phyloP scores from a whole-genome alignment of 2,888 invertebrate genomes.

The Synergus laeviventris region DNA sequence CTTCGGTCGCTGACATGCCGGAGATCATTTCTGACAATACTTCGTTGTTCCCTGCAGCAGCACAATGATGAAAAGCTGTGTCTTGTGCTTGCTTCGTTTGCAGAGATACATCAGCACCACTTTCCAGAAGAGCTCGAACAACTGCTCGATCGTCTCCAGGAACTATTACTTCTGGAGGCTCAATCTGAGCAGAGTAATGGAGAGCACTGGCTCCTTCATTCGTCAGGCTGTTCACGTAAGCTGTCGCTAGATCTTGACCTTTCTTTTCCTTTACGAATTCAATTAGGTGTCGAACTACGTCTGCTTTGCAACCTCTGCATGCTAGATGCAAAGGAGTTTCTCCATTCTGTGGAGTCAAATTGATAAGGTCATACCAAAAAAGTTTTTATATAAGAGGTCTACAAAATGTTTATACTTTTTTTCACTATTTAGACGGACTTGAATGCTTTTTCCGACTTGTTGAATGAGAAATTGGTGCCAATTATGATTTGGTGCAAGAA shows the following conservation, averaged over 20 bases:
- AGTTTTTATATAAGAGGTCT: too few relatives aligned
- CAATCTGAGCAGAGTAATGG: constrained; percentile 95
- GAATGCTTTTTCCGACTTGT: neutral
- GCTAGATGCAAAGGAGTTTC: constrained; percentile 98
- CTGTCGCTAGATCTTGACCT: constrained; percentile 87
- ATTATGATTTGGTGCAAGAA: neutral
- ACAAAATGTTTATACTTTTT: neutral
- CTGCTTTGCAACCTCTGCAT: constrained; percentile 89
- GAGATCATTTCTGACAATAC: constrained; percentile 95
- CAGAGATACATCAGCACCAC: constrained; percentile 92
- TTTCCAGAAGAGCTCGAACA: constrained; percentile 91
- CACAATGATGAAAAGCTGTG: constrained; percentile 97
- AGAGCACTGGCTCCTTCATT: constrained; percentile 95
- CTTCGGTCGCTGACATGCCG: constrained; percentile 91
- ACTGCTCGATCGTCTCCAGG: constrained; percentile 90
- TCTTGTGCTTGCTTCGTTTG: constrained; percentile 92
- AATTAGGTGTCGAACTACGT: constrained; percentile 91
- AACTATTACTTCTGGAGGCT: constrained; percentile 85
- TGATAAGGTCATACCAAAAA: neutral
- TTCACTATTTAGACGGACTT: neutral
- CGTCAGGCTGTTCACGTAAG: constrained; percentile 91
- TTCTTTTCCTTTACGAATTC: constrained; percentile 87
- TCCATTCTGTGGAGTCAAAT: constrained; percentile 81
- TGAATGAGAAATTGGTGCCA: neutral
- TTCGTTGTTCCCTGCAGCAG: constrained; percentile 96